Percentiles rank a stretch among this genome's conserved stretches.
Conservation (phyloP, 1,140 invertebrate species). For the Drosophila sp. region DNA sequence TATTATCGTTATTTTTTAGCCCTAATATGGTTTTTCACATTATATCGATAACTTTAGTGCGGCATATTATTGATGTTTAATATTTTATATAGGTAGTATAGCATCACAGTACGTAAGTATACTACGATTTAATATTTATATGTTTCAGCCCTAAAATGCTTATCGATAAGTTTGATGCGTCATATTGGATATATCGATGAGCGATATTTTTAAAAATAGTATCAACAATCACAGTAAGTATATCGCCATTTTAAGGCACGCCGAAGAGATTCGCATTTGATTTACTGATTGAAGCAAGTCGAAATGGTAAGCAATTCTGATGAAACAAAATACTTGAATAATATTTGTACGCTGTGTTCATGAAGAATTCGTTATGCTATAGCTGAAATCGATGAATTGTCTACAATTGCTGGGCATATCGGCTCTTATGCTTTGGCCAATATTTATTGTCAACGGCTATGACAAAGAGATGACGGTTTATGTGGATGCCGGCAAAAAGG, state of each 20-base stretch:
- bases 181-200: slow-evolving; percentile 22
- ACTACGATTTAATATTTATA: too few relatives aligned
- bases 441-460: slow-evolving; percentile 54
- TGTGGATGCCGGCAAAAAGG: slow-evolving; percentile 88
- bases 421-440: slow-evolving; percentile 17
- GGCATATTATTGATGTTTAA: too few relatives aligned
- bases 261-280: slow-evolving; percentile 13
- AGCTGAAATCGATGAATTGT: neutral
- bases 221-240: slow-evolving; percentile 35
- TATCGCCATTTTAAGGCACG: slow-evolving; percentile 47
- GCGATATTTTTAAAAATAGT: slow-evolving; percentile 55
- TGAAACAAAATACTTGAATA: neutral
- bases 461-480: slow-evolving; percentile 89
- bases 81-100: too few relatives aligned
- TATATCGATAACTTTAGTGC: too few relatives aligned
- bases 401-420: slow-evolving; percentile 8
- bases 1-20: too few relatives aligned
- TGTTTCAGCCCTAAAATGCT: neutral
- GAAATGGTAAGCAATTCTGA: slow-evolving; percentile 27
- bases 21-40: too few relatives aligned
- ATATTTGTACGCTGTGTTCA: neutral
- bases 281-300: neutral
- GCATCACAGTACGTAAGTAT: too few relatives aligned
- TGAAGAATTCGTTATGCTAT: neutral
- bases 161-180: slow-evolving; percentile 12